These are phyloP conservation scores for Agrotis segetum DNA, from an alignment of 2,888 invertebrate species.

Conservation along the genomic window DNA sequence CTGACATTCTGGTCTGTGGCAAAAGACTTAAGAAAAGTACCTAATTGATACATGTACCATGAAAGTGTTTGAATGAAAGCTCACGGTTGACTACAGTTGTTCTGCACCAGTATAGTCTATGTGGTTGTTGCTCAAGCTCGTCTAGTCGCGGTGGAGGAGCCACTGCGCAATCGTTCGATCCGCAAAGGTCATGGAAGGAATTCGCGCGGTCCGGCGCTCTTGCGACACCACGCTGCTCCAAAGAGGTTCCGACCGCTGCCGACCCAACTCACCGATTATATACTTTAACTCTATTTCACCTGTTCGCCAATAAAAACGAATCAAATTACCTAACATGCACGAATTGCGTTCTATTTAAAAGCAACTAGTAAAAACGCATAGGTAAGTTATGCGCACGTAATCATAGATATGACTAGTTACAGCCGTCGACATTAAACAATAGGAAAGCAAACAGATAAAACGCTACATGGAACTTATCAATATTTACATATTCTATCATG, in stretches of 20 bases:
- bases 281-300: slow-evolving; percentile 55
- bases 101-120: slow-evolving; percentile 73
- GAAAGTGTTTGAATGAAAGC: not conserved
- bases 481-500: slow-evolving; percentile 74
- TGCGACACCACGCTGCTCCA: slow-evolving; percentile 83
- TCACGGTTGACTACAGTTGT: slow-evolving; percentile 16
- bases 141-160: slow-evolving; percentile 86
- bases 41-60: not conserved
- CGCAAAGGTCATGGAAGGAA: slow-evolving; percentile 90
- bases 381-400: slow-evolving; percentile 9
- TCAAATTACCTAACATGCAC: slow-evolving; percentile 23
- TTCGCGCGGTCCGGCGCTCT: slow-evolving; percentile 88
- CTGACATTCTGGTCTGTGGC: not conserved
- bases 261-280: slow-evolving; percentile 67
- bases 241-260: slow-evolving; percentile 77
- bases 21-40: not conserved
- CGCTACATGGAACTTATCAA: slow-evolving; percentile 72
- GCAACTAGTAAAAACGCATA: slow-evolving; percentile 13
- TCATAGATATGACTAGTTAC: slow-evolving; percentile 33
- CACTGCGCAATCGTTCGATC: slow-evolving; percentile 89
- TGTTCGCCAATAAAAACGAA: slow-evolving; percentile 61
- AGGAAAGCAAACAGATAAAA: slow-evolving; percentile 77
- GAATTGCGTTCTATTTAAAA: slow-evolving; percentile 35
- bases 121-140: slow-evolving; percentile 87
- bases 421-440: slow-evolving; percentile 66